Evolutionary conservation across 2,113 vertebrate genomes (phyloP).

Genomic region (Athene noctua): DNA sequence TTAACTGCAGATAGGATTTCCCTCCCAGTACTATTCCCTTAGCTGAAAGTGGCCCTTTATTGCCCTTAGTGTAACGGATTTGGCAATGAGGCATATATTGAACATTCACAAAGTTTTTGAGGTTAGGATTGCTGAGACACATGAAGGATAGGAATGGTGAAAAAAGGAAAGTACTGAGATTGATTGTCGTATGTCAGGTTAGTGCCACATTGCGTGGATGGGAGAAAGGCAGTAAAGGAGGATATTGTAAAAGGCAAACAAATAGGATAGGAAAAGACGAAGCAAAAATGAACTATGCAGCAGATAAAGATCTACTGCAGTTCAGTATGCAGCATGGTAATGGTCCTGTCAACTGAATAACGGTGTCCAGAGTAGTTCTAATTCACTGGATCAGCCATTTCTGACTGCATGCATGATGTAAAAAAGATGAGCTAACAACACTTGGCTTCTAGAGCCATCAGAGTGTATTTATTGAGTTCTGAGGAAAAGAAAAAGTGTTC

Average conservation of each 20-base stretch:
- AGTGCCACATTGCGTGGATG: not conserved
- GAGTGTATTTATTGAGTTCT: not conserved
- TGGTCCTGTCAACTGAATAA: not conserved
- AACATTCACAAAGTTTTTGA: not conserved
- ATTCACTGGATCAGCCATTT: not conserved
- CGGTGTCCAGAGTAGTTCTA: not conserved
- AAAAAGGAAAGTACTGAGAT: not conserved
- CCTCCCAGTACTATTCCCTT: not conserved
- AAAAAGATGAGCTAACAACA: not conserved
- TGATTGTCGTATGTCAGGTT: not conserved
- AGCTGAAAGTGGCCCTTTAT: not conserved
- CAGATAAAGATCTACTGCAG: not conserved
- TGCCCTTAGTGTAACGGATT: not conserved
- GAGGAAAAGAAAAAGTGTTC: not conserved
- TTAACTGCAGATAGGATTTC: conserved; percentile 2
- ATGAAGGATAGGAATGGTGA: not conserved
- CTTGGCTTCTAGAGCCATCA: not conserved
- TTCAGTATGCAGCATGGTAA: not conserved
- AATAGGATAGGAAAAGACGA: not conserved
- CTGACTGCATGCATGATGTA: not conserved
- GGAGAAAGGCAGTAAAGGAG: not conserved
- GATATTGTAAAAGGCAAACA: not conserved
- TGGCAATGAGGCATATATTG: not conserved
- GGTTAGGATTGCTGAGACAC: not conserved
- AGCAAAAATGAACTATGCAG: not conserved